Base-by-base conservation (phyloP, 2,113 vertebrate genomes). In the Catagonus wagneri region DNA sequence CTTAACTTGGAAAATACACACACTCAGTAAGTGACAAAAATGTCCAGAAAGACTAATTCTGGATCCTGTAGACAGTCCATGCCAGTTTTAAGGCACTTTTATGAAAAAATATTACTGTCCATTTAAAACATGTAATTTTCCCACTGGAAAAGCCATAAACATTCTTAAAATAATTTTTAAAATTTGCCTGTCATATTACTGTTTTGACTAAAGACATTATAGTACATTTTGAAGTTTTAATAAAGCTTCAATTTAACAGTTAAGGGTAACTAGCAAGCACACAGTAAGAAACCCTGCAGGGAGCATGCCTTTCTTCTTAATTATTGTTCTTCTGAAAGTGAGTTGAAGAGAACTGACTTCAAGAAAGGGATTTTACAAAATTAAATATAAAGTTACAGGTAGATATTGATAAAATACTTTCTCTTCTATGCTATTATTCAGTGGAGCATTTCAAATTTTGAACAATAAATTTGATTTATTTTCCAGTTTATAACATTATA, bases 241-340 rank as follows among this genome's bases (percentile, higher is more conserved):
- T 94, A 97, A 97, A 75, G 84, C 36, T 97, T 86, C 91, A 96
- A 93, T 94, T 98, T 97, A 97, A 95, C 44, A 95, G 80, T 94
- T 96, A 93, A 69, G 60, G 60, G 17, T 84, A 96, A 88, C 20
- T 58, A 52, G 29, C 16, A 85, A 69, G 76, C 52, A 84, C 50
- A 88, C 29, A 93, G 32, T 89, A 87, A 95, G n/a, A 97, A 86
- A 91, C 27, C 22, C 94, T 94, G 69, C 85, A 95, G 93, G 95
- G 23, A 87, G 4, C 29, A 90, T n/a, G 2, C 1, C 13, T 93
- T 90, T 85, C 17, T 95, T 91, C 16, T 93, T 87, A 93, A 95
- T 90, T 81, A 89, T 91, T 95, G 79, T 83, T 93, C 44, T 60
- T 94, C 52, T 95, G 56, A 96, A 96, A 85, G 74, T 85, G 81